Conservation (phyloP, 53 echinoderm and acorn worm genomes). For the Holothuria leucospilota region DNA sequence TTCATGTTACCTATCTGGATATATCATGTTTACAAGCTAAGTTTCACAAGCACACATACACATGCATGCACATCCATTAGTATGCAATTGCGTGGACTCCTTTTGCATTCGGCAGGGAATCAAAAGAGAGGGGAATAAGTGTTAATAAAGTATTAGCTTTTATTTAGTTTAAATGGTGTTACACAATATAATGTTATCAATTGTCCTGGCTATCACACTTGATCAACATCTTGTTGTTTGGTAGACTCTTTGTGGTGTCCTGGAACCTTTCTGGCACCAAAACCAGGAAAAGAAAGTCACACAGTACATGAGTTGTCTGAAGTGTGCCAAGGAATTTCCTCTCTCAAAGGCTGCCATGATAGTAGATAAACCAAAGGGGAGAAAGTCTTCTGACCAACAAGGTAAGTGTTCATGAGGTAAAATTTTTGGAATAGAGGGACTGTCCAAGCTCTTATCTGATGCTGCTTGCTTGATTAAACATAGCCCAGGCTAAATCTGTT, state of each 20-base stretch:
- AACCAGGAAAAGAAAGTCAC: slow-evolving; percentile 58
- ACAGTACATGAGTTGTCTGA: slow-evolving; percentile 77
- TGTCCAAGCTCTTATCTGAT: too few relatives aligned
- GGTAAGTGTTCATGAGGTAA: neutral
- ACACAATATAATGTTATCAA: neutral
- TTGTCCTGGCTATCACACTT: neutral
- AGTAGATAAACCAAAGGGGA: slow-evolving; percentile 28
- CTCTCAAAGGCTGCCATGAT: slow-evolving; percentile 67
- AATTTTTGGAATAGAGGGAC: too few relatives aligned
- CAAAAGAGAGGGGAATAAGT: too few relatives aligned
- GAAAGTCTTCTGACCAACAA: slow-evolving; percentile 35
- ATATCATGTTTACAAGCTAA: too few relatives aligned
- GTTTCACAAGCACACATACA: too few relatives aligned
- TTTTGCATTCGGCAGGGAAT: too few relatives aligned
- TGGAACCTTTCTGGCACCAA: slow-evolving; percentile 78
- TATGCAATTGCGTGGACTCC: too few relatives aligned
- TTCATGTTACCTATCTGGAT: too few relatives aligned
- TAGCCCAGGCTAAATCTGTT: too few relatives aligned
- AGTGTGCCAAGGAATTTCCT: slow-evolving; percentile 80
- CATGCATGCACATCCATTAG: too few relatives aligned
- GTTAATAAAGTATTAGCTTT: too few relatives aligned
- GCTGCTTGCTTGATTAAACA: too few relatives aligned
- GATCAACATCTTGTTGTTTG: neutral
- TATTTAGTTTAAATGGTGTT: neutral
- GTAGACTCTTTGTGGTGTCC: slow-evolving; percentile 65